Evolutionary conservation across 2,113 vertebrate genomes (phyloP).

Genomic region (Anhinga anhinga): DNA sequence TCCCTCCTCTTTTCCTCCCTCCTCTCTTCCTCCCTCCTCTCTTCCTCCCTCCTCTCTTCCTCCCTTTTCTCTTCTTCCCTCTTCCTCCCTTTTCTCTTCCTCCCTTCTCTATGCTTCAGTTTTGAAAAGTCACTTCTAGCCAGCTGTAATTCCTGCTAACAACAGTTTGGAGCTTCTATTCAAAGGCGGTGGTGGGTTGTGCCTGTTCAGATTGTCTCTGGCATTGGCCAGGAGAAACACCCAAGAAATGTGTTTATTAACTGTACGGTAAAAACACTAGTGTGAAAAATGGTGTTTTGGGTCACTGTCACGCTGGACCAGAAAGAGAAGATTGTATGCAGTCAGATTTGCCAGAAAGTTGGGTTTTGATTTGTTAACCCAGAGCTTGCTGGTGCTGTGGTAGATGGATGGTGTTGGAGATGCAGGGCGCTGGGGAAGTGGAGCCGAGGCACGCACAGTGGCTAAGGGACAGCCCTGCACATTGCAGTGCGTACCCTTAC

Average conservation of each 20-base stretch:
- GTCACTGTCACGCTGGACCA: rapidly evolving
- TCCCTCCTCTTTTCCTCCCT: too few relatives aligned
- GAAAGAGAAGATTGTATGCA: neutral
- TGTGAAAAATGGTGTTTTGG: neutral
- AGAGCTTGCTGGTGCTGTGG: neutral
- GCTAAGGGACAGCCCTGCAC: neutral
- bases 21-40: too few relatives aligned
- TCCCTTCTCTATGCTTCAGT: too few relatives aligned
- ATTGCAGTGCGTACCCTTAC: too few relatives aligned
- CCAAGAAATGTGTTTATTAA: neutral
- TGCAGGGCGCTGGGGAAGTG: neutral
- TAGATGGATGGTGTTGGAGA: neutral
- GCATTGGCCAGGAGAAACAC: neutral
- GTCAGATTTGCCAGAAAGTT: neutral
- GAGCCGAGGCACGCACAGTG: neutral
- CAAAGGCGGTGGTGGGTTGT: neutral
- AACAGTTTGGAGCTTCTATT: neutral
- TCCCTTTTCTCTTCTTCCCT: too few relatives aligned
- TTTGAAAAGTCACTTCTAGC: neutral
- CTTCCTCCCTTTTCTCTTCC: too few relatives aligned
- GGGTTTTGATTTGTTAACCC: neutral
- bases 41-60: too few relatives aligned
- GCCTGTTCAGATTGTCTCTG: neutral
- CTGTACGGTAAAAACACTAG: neutral
- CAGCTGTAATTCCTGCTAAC: neutral